Base-by-base conservation (phyloP, 2,888 invertebrate species). In the Volucella zonaria region DNA sequence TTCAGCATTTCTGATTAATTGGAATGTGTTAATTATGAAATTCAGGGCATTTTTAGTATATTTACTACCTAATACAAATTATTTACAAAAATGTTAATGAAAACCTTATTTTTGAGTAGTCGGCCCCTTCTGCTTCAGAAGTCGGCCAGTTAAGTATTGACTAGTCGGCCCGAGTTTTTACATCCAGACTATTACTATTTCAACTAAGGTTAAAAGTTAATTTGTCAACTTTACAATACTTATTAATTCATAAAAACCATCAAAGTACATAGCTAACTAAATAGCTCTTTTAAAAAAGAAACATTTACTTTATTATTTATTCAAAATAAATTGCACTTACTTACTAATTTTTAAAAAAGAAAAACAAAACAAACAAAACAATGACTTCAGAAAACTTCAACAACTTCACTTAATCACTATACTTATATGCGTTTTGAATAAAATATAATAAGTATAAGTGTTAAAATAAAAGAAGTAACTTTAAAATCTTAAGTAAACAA, bases 111-210 rank as follows among this genome's bases (percentile, higher is more conserved):
- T 47, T 47, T n/a, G 47, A 47, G 47, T 47, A 47, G 47, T 47
- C 47, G 47, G 47, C 47, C 47, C 47, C 47, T n/a, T 47, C 47
- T 47, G 4, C 47, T 47, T 47, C n/a, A n/a, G 47, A 47, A 47
- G 47, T 47, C 47, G 47, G 47, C 47, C 47, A 47, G 47, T 47
- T 47, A 47, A 47, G 47, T 47, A 12, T 47, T 47, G n/a, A 47
- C n/a, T 47, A 47, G 47, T 47, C 47, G 47, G 47, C 47, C n/a
- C 47, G 47, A 47, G 47, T 47, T 47, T 47, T 47, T 47, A 47
- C 47, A 47, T n/a, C 47, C 47, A 47, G 47, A 47, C 47, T 47
- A n/a, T 51, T 9, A 51, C 51, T 51, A 51, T 51, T 51, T 51
- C 47, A 47, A 47, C n/a, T 47, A 47, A 47, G 47, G 47, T 47